phyloP scores from a whole-genome alignment of 2,113 vertebrate genomes.

The Engraulis encrasicolus region DNA sequence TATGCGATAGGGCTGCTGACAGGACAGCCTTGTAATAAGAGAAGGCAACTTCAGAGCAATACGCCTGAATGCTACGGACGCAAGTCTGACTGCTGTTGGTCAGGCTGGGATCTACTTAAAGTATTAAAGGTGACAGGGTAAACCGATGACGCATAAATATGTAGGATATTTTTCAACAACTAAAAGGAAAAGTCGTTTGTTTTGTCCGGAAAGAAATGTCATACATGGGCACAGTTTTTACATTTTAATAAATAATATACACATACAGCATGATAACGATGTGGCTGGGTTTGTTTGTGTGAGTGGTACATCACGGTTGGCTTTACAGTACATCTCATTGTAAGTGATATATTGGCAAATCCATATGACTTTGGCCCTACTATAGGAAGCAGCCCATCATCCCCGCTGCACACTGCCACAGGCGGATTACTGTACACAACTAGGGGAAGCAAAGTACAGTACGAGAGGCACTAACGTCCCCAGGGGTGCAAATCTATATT shows the following conservation, averaged over 20 bases:
- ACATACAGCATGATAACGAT: background rate
- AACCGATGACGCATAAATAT: constrained; percentile 11
- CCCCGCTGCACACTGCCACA: background rate
- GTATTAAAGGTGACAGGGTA: background rate
- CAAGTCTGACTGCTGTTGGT: background rate
- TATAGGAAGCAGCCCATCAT: background rate
- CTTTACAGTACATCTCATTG: background rate
- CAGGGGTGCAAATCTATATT: background rate
- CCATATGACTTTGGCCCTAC: background rate
- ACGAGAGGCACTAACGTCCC: background rate
- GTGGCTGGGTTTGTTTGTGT: background rate
- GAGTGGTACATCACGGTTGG: background rate
- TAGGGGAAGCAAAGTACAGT: background rate
- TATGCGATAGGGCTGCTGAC: background rate
- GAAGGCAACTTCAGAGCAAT: background rate
- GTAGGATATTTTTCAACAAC: background rate
- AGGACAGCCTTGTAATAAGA: no score
- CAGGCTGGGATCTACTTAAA: background rate
- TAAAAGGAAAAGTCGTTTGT: background rate
- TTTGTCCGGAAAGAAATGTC: background rate
- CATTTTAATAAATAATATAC: constrained; percentile 2
- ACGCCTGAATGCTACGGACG: background rate
- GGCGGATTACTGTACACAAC: background rate
- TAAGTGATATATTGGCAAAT: background rate
- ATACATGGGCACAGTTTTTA: background rate